Base-by-base conservation (phyloP, 2,797 vertebrate species). In the Cyprinodon diabolis region DNA sequence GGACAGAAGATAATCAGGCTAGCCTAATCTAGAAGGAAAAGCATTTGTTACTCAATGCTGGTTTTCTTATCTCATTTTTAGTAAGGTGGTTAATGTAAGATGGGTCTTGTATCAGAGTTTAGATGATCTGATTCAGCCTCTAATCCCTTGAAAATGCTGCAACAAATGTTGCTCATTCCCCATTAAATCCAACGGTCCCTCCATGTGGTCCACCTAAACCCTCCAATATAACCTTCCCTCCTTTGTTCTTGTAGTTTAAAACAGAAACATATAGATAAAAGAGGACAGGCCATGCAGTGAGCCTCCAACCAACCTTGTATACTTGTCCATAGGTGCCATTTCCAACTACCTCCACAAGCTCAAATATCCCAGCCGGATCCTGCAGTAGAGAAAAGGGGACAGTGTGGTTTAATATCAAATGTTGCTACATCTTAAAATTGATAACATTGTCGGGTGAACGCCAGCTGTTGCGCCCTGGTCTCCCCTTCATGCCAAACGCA, bases 261-360 rank as follows among this genome's bases (percentile, higher is more conserved):
- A 52, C 1, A 40, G n/a, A 47, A 15, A 21, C 3, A 54, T 43
- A 71, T 23, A 12, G 72, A 71, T 74, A 80, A 83, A 82, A 77
- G 68, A 85, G 77, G 69, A 76, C 84, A 88, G 86, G 89, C 84
- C 87, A 84, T 76, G 80, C 81, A 83, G 78, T 90, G 86, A 84
- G 84, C 84, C 87, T 86, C 72, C 78, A 81, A 91, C 94, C 92
- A 87, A 97, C 96, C 96, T 97, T 97, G 90, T 97, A 97, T 81
- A 97, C 96, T 94, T 97, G 97, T 87, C 97, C 97, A 13, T 97
- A 97, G 68, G 97, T 97, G 73, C 96, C 96, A 94, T 97, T 97
- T 94, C 97, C 97, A 25, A 97, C 96, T 57, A 97, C 96, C 81
- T 97, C 97, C 90, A 97, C 97, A 91, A 97, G 92, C 87, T 97